Percentiles rank a stretch among this genome's conserved stretches.
These are phyloP conservation scores for Lordiphosa fenestrarum DNA, from an alignment of 2,888 invertebrate genomes.

Conservation along the genomic window DNA sequence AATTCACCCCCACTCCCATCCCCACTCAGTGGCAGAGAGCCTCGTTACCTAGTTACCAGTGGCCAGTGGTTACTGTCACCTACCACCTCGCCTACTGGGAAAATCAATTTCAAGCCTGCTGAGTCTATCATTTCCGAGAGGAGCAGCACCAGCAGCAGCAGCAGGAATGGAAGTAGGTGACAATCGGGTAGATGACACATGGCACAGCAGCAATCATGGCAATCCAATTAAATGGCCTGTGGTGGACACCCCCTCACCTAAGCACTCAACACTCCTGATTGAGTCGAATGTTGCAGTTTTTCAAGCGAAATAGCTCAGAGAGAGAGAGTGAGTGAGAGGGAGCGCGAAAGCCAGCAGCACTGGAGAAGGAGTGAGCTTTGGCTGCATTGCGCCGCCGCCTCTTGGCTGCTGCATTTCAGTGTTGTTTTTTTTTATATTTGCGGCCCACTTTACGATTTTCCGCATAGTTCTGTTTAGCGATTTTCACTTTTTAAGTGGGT, in stretches of 20 bases:
- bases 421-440: slow-evolving; percentile 23
- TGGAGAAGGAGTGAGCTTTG: slow-evolving; percentile 9
- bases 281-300: slow-evolving; percentile 7
- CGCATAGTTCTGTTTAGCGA: slow-evolving; percentile 39
- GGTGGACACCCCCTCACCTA: background rate
- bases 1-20: background rate
- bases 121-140: slow-evolving; percentile 9
- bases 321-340: slow-evolving; percentile 8
- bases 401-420: slow-evolving; percentile 17
- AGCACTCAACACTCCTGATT: background rate
- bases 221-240: slow-evolving; percentile 63
- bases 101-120: slow-evolving; percentile 46
- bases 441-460: slow-evolving; percentile 42
- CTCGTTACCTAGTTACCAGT: slow-evolving; percentile 46
- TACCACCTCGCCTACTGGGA: slow-evolving; percentile 23
- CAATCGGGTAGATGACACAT: slow-evolving; percentile 35
- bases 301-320: slow-evolving; percentile 3
- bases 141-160: background rate
- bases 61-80: slow-evolving; percentile 25
- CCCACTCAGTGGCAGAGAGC: background rate
- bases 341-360: background rate
- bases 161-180: slow-evolving; percentile 1
- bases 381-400: slow-evolving; percentile 32
- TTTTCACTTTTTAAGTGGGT: slow-evolving; percentile 40
- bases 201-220: slow-evolving; percentile 39